A percentile compares a stretch with the other conserved stretches of the same genome.
phyloP scores from a whole-genome alignment of 2,113 vertebrate species.

The Amblyopsis rosae region DNA sequence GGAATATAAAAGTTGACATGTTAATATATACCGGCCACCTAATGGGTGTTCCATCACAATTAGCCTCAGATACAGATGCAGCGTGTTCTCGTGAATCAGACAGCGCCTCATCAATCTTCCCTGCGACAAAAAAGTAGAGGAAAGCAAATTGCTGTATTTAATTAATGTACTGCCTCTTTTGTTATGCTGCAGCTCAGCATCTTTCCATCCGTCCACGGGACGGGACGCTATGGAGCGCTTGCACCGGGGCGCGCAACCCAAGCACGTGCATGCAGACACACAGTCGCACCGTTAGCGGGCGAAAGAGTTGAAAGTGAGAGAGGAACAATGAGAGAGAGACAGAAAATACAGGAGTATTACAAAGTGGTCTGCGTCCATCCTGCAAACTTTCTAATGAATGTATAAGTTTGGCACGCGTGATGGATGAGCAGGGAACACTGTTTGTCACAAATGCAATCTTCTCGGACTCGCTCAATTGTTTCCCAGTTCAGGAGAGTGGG shows the following conservation, averaged over 20 bases:
- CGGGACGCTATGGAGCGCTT: conserved; percentile 17
- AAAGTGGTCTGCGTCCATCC: conserved; percentile 70
- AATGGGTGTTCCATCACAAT: conserved; percentile 80
- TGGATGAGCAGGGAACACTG: conserved; percentile 74
- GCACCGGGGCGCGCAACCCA: too few relatives aligned
- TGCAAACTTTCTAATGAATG: conserved; percentile 79
- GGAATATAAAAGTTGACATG: conserved; percentile 73
- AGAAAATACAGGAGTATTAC: conserved; percentile 27
- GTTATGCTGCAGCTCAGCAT: conserved; percentile 78
- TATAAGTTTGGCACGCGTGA: conserved; percentile 77
- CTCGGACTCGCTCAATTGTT: conserved; percentile 67
- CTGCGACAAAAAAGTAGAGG: conserved; percentile 72
- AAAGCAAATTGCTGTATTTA: conserved; percentile 82
- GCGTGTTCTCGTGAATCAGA: conserved; percentile 68
- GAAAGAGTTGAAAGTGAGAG: conserved; percentile 9
- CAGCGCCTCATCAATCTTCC: conserved; percentile 79
- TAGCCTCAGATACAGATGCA: conserved; percentile 77
- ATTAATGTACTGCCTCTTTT: conserved; percentile 79
- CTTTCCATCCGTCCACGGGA: conserved; percentile 64
- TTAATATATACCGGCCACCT: conserved; percentile 73
- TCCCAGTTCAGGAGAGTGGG: conserved; percentile 39
- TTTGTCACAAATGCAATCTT: conserved; percentile 77
- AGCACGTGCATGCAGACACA: not conserved
- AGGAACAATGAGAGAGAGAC: not conserved
- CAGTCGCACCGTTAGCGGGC: conserved; percentile 13